Conservation (phyloP, 1,140 invertebrate genomes). For the Neodiprion lecontei region DNA sequence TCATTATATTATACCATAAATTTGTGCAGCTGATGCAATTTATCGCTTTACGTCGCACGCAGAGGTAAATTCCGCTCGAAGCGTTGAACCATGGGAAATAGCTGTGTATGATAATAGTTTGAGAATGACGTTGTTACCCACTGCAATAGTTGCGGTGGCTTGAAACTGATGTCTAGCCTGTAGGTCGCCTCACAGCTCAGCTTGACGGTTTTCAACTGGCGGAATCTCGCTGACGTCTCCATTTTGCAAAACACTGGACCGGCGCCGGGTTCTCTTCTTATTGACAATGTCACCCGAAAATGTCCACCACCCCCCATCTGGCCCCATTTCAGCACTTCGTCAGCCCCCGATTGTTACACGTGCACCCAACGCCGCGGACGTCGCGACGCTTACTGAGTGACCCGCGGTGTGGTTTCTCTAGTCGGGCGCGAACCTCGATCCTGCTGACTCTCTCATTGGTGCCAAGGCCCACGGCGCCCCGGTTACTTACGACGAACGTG, state of each 20-base stretch:
- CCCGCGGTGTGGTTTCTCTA: neutral
- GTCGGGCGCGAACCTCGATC: neutral
- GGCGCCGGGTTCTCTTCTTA: constrained; percentile 57
- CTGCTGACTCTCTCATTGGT: neutral
- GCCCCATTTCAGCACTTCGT: constrained; percentile 37
- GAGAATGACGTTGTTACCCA: constrained; percentile 45
- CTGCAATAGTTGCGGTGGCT: constrained; percentile 62
- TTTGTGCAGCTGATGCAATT: neutral
- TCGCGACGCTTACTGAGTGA: constrained; percentile 47
- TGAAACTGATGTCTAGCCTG: constrained; percentile 63
- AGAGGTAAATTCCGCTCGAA: neutral
- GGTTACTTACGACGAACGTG: neutral
- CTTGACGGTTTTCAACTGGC: constrained; percentile 62
- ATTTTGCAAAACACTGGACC: constrained; percentile 63
- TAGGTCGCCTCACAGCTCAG: constrained; percentile 60
- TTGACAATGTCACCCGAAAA: constrained; percentile 61
- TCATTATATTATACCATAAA: neutral
- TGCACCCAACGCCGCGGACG: constrained; percentile 33
- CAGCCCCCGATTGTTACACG: constrained; percentile 10
- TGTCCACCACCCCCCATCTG: constrained; percentile 56
- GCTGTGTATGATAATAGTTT: neutral
- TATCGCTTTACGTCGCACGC: neutral
- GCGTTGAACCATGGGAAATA: neutral
- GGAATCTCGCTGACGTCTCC: constrained; percentile 59
- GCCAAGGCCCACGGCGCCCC: neutral